Base-by-base conservation (phyloP, 2,113 vertebrate genomes). In the Oreochromis tanganicae region DNA sequence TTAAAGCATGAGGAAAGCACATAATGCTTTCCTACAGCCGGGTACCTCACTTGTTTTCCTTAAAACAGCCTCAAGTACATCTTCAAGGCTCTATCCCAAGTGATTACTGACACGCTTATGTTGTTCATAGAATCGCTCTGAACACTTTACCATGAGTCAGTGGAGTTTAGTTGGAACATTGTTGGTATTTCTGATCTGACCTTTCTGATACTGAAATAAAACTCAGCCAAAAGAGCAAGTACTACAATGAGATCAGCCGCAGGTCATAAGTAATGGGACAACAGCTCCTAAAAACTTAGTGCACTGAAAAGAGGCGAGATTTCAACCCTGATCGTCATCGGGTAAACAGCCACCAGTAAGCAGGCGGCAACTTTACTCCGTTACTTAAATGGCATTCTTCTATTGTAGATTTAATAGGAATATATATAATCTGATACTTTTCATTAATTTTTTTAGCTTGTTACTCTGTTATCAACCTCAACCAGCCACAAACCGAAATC, bases 61-160 rank as follows among this genome's bases (percentile, higher is more conserved):
- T 75, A 24, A 85, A 92, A 90, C 32, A 55, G 59, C 83, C 61
- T 21, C 13, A 8, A 85, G 85, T 81, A 10, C 84, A 89, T 78
- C 81, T 81, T 83, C 86, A 73, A 46, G 41, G 68, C 41, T 73
- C 21, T 27, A 82, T 84, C 80, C 79, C 43, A 38, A 81, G 84
- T 86, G 89, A 91, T 84, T 80, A 91, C 85, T 38, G 68, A 68
- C 21, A 12, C 2, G 2, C 13, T 85, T 85, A 88, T 85, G 81
- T 38, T 27, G 79, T 80, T 50, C 61, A 56, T 17, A 52, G 48
- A 85, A 43, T 83, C 9, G 56, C 75, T 81, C 81, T 46, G 83
- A 87, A 89, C 80, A 41, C 63, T 84, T 80, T 27, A 85, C 80
- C 48, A 59, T n/a, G 79, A 89, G 14, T 83, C 78, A 78, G 68